Percentiles rank a stretch among this genome's conserved stretches.
phyloP scores from a whole-genome alignment of 2,113 vertebrate species.

The Willisornis vidua region DNA sequence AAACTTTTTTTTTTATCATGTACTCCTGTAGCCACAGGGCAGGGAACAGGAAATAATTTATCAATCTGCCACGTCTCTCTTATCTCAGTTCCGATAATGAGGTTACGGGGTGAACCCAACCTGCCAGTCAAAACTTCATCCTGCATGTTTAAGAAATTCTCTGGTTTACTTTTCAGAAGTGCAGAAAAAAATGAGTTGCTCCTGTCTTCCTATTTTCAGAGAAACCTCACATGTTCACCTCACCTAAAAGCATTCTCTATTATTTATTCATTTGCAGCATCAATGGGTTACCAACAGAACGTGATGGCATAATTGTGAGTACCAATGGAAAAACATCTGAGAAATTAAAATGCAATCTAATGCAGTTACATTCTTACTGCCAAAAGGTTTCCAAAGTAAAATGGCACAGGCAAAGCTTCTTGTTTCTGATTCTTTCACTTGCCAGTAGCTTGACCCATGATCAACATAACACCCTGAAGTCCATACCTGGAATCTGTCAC shows the following conservation, averaged over 20 bases:
- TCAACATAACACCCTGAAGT: not conserved
- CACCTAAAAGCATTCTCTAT: not conserved
- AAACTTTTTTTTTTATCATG: not conserved
- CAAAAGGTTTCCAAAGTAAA: not conserved
- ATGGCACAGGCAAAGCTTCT: not conserved
- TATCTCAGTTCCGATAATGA: not conserved
- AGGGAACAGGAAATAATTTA: not conserved
- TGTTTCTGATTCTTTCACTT: not conserved
- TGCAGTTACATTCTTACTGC: not conserved
- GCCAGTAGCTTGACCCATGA: not conserved
- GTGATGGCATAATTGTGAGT: not conserved
- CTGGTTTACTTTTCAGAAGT: slow-evolving; percentile 14
- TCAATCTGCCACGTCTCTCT: not conserved
- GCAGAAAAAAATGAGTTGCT: not conserved
- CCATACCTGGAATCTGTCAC: accelerated
- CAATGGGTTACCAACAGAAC: not conserved
- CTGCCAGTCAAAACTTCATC: not conserved
- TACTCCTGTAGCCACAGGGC: not conserved
- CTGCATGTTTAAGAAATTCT: not conserved
- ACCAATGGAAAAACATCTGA: not conserved
- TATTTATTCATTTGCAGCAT: not conserved
- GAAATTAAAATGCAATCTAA: not conserved
- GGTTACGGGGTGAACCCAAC: not conserved
- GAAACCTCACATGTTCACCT: not conserved
- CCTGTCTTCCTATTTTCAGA: slow-evolving; percentile 26